phyloP scores from a whole-genome alignment of 2,113 vertebrate genomes.

The Planiliza haematocheilus region DNA sequence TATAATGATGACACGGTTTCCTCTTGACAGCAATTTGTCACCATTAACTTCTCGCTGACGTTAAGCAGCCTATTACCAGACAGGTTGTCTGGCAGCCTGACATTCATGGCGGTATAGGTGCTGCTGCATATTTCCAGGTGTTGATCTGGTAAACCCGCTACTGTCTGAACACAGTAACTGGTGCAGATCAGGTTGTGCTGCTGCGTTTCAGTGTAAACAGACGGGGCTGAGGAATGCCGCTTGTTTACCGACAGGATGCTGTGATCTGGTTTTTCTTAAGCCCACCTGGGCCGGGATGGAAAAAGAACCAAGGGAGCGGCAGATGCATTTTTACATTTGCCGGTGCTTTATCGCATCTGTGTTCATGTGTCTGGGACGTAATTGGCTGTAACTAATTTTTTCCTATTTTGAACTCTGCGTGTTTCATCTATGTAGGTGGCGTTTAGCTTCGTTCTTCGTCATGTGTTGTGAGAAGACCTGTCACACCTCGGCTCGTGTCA shows the following conservation, averaged over 20 bases:
- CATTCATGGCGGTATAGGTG: constrained; percentile 5
- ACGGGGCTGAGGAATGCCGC: constrained; percentile 38
- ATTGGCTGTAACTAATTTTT: background rate
- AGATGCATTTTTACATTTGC: background rate
- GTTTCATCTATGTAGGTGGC: constrained; percentile 4
- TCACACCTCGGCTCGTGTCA: background rate
- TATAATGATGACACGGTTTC: background rate
- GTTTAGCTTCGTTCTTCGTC: constrained; percentile 9
- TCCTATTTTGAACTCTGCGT: constrained; percentile 10
- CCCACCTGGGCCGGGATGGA: constrained; percentile 39
- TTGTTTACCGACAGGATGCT: constrained; percentile 47
- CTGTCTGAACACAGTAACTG: constrained; percentile 45
- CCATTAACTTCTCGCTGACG: constrained; percentile 23
- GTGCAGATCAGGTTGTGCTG: constrained; percentile 48
- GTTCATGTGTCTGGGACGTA: background rate
- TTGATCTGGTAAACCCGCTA: constrained; percentile 33
- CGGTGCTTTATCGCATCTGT: background rate
- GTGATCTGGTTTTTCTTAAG: constrained; percentile 51
- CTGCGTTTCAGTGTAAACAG: constrained; percentile 59
- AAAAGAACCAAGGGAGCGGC: background rate
- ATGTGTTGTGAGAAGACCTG: constrained; percentile 1
- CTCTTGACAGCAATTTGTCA: constrained; percentile 41
- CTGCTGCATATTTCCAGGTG: constrained; percentile 32
- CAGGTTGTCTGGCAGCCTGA: constrained; percentile 24
- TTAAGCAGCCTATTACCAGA: constrained; percentile 16